phyloP scores from a whole-genome alignment of 2,113 vertebrate species.

The Crotalus tigris region DNA sequence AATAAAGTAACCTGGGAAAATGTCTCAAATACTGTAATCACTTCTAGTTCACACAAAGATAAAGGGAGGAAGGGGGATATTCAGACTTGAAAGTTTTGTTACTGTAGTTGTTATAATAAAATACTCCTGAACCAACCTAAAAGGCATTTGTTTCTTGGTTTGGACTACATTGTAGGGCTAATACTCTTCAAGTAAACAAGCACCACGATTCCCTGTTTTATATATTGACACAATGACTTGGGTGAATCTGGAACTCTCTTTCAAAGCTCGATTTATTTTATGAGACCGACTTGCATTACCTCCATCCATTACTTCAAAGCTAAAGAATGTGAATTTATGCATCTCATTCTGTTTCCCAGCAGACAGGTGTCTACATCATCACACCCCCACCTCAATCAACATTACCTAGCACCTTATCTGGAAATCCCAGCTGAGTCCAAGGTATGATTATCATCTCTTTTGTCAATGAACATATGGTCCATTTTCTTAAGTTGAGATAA shows the following conservation, averaged over 20 bases:
- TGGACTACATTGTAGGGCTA: not conserved
- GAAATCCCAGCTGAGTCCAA: conserved; percentile 32
- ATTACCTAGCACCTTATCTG: conserved; percentile 30
- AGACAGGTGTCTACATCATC: conserved; percentile 25
- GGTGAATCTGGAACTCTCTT: not conserved
- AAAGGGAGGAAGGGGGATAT: not conserved
- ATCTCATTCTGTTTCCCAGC: conserved; percentile 31
- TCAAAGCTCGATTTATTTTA: not conserved
- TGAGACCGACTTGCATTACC: not conserved
- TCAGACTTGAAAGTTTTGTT: not conserved
- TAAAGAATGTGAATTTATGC: conserved; percentile 21
- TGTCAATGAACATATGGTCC: conserved; percentile 37
- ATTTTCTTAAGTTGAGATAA: conserved; percentile 16
- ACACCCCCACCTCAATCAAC: conserved; percentile 27
- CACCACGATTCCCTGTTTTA: not conserved
- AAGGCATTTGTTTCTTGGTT: not conserved
- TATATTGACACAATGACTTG: not conserved
- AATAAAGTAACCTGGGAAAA: not conserved
- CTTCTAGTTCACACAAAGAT: not conserved
- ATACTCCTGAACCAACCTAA: not conserved
- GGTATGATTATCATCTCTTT: conserved; percentile 9
- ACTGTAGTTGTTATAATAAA: not conserved
- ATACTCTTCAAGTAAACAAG: not conserved
- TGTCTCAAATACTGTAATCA: not conserved
- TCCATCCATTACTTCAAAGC: conserved; percentile 1